phyloP scores from a whole-genome alignment of 2,113 vertebrate genomes.

The Pangasianodon gigas region DNA sequence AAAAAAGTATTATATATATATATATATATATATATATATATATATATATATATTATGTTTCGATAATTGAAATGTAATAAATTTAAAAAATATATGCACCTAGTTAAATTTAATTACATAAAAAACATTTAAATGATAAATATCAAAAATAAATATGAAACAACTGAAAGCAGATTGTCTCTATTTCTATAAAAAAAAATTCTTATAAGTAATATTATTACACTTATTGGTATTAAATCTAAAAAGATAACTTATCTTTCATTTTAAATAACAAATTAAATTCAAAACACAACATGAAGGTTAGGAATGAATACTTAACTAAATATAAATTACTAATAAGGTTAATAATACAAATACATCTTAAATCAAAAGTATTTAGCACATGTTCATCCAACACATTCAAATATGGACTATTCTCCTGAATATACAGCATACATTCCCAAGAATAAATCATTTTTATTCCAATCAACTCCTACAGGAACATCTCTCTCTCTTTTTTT shows the following conservation, averaged over 20 bases:
- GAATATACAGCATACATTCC: background rate
- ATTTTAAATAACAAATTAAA: background rate
- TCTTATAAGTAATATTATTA: background rate
- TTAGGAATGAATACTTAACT: background rate
- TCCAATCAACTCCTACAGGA: background rate
- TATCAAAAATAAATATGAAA: background rate
- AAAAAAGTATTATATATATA: too few relatives aligned
- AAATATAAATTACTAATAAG: background rate
- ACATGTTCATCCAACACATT: background rate
- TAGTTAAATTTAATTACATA: background rate
- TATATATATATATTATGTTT: too few relatives aligned
- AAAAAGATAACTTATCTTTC: background rate
- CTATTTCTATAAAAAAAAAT: too few relatives aligned
- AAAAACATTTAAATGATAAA: background rate
- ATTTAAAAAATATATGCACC: background rate
- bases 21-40: too few relatives aligned
- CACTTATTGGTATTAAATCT: background rate
- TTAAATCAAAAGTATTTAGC: background rate
- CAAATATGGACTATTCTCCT: background rate
- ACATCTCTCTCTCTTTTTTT: background rate
- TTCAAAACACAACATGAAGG: background rate
- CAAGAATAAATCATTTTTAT: background rate
- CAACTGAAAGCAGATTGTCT: background rate
- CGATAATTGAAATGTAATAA: too few relatives aligned
- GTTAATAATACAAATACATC: background rate